phyloP scores from a whole-genome alignment of 2,113 vertebrate genomes.

The Choloepus hoffmanni region DNA sequence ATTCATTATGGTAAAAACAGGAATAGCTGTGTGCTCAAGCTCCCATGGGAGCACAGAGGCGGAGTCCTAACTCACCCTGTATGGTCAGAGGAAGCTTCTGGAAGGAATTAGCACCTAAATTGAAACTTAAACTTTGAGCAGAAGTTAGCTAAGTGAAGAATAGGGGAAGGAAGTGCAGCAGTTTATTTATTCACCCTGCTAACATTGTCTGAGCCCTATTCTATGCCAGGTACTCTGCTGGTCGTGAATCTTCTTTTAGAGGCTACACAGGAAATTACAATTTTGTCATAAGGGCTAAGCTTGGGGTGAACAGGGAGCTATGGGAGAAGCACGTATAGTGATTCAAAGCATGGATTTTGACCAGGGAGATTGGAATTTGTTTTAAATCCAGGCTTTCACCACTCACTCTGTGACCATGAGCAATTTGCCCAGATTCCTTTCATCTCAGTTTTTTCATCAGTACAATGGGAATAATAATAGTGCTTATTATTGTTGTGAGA shows the following conservation, averaged over 20 bases:
- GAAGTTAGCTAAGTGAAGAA: neutral
- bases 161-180: neutral
- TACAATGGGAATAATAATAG: neutral
- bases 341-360: neutral
- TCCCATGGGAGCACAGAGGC: neutral
- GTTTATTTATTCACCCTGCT: neutral
- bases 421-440: neutral
- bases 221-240: neutral
- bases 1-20: neutral
- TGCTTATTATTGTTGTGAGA: neutral
- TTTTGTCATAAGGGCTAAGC: neutral
- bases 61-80: neutral
- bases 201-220: neutral
- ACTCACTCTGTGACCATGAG: neutral
- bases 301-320: neutral
- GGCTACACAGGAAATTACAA: neutral
- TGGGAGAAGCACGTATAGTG: neutral
- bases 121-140: neutral
- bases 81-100: neutral
- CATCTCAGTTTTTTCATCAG: neutral
- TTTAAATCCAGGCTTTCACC: conserved; percentile 7
- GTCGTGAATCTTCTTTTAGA: neutral
- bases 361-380: neutral
- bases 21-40: neutral
- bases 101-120: neutral